phyloP scores from a whole-genome alignment of 92 coral and sea anemone species.

The Paragorgia papillata region DNA sequence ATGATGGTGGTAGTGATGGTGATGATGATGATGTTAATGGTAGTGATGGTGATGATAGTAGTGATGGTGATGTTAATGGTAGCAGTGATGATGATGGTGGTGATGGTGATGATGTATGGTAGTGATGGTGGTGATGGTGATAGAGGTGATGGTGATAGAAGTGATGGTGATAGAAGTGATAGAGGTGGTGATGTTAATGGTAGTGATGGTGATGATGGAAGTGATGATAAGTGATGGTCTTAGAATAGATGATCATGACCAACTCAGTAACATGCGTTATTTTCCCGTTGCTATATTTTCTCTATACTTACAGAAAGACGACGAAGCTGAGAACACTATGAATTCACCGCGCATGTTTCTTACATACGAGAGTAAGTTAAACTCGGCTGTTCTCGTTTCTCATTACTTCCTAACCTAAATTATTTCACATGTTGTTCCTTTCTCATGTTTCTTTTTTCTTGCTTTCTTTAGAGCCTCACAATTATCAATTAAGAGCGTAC shows the following conservation, averaged over 20 bases:
- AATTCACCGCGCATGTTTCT: constrained; percentile 92
- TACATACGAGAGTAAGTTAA: constrained; percentile 77
- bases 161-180: neutral
- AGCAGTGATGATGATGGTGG: neutral
- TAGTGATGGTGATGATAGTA: neutral
- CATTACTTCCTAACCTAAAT: too few relatives aligned
- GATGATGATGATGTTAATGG: neutral
- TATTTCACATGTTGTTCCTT: too few relatives aligned
- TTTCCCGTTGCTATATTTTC: too few relatives aligned
- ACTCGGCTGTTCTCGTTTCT: too few relatives aligned
- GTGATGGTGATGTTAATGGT: neutral
- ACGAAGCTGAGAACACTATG: constrained; percentile 36
- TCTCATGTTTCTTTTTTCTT: too few relatives aligned
- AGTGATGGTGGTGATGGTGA: neutral
- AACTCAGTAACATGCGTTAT: too few relatives aligned
- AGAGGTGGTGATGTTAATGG: constrained; percentile 10
- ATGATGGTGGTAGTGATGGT: neutral
- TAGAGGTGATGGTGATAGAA: neutral
- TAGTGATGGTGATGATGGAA: neutral
- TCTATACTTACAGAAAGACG: constrained; percentile 25
- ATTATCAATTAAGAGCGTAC: constrained; percentile 88
- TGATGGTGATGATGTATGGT: constrained; percentile 1
- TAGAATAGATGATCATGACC: too few relatives aligned
- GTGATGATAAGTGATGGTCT: neutral
- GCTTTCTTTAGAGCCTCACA: constrained; percentile 75